Conservation (phyloP, 2,797 vertebrate genomes). For the Clarias platycephalus region DNA sequence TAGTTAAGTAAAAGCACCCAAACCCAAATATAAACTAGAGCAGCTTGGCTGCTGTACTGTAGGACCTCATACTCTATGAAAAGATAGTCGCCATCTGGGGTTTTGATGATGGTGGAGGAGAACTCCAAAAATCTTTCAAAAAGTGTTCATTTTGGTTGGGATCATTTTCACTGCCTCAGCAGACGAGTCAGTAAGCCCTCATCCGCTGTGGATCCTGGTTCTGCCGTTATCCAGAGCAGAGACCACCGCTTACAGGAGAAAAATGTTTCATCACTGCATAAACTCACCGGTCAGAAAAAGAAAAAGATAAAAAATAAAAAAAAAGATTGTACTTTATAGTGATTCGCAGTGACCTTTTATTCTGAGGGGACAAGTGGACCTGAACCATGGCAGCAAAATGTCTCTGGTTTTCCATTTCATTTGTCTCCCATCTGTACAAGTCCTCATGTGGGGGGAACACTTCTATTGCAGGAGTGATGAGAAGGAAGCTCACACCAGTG, state of each 20-base stretch:
- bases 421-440: not conserved
- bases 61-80: not conserved
- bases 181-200: not conserved
- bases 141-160: not conserved
- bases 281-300: no score
- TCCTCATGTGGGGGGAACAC: not conserved
- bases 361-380: not conserved
- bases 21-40: conserved; percentile 3
- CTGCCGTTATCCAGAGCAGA: not conserved
- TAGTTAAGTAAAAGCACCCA: not conserved
- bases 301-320: no score
- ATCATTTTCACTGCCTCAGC: not conserved
- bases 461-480: not conserved
- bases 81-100: not conserved
- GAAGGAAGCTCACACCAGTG: not conserved
- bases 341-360: not conserved
- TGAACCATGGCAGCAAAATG: not conserved
- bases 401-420: not conserved
- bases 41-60: not conserved
- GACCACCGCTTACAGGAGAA: not conserved
- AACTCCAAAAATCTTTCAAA: not conserved
- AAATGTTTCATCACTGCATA: not conserved
- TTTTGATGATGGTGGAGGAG: not conserved
- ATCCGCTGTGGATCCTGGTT: not conserved
- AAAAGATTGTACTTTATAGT: not conserved